Evolutionary conservation across 2,113 vertebrate genomes (phyloP).

Genomic region (Oryzias celebensis): DNA sequence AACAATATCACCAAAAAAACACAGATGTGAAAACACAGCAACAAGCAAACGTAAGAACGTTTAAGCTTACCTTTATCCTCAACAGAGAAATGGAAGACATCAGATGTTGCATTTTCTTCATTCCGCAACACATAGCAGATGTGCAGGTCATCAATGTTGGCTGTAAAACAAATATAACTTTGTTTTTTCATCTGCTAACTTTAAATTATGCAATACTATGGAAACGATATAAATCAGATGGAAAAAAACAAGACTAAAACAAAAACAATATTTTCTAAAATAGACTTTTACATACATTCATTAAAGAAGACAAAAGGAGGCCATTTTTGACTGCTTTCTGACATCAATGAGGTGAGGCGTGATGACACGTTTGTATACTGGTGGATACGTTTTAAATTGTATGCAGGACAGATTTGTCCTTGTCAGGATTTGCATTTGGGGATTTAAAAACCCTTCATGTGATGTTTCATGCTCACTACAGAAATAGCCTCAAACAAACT

Average conservation of each 20-base stretch:
- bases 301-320: slow-evolving; percentile 12
- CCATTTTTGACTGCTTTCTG: background rate
- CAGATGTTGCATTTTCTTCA: slow-evolving; percentile 85
- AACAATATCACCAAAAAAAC: background rate
- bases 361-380: slow-evolving; percentile 18
- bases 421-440: slow-evolving; percentile 49
- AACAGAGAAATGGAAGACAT: slow-evolving; percentile 86
- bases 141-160: slow-evolving; percentile 89
- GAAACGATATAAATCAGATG: background rate
- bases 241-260: slow-evolving; percentile 1
- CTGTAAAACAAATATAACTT: slow-evolving; percentile 61
- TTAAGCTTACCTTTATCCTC: slow-evolving; percentile 86
- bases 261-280: background rate
- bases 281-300: background rate
- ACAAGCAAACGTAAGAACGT: slow-evolving; percentile 1
- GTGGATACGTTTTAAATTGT: slow-evolving; percentile 9
- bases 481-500: slow-evolving; percentile 60
- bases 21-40: background rate
- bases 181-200: background rate
- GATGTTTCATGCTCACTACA: slow-evolving; percentile 44
- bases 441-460: slow-evolving; percentile 36
- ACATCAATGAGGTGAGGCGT: slow-evolving; percentile 18
- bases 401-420: slow-evolving; percentile 18
- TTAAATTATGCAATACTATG: background rate
- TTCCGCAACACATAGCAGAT: slow-evolving; percentile 88